A percentile compares a stretch with the other conserved stretches of the same genome.
Conservation (phyloP, 2,888 invertebrate species). For the Melinaea marsaeus region DNA sequence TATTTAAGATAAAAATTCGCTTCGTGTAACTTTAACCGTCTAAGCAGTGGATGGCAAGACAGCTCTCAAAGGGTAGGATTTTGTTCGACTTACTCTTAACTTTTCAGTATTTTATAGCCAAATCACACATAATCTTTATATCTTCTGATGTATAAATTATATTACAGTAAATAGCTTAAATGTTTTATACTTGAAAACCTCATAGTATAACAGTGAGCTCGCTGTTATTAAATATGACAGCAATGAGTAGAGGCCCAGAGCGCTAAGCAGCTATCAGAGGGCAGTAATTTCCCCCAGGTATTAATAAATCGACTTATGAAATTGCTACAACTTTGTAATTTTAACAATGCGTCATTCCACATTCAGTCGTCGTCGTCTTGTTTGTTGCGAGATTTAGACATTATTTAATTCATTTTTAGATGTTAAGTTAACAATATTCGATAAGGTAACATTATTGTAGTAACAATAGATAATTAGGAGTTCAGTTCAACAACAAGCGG, state of each 20-base stretch:
- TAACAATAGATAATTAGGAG: too few relatives aligned
- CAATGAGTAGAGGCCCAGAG: slow-evolving; percentile 6
- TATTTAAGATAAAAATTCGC: too few relatives aligned
- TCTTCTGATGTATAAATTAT: too few relatives aligned
- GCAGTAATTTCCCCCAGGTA: slow-evolving; percentile 39
- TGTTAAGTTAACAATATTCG: too few relatives aligned
- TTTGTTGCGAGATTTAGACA: slow-evolving; percentile 13
- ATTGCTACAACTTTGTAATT: slow-evolving; percentile 37
- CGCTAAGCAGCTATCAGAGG: slow-evolving; percentile 29
- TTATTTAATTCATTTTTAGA: not conserved
- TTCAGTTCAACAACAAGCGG: not conserved
- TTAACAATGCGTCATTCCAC: slow-evolving; percentile 36
- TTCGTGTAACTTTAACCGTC: too few relatives aligned
- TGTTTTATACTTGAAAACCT: not conserved
- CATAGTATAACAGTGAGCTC: not conserved
- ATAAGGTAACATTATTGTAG: too few relatives aligned
- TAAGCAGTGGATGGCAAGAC: too few relatives aligned
- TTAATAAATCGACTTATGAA: slow-evolving; percentile 38
- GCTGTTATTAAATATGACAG: slow-evolving; percentile 9
- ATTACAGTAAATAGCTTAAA: not conserved
- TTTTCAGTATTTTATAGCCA: not conserved
- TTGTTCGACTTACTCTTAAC: too few relatives aligned
- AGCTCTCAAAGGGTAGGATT: too few relatives aligned
- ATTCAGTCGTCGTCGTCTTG: slow-evolving; percentile 12
- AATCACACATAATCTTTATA: not conserved